Percentiles rank a stretch among this genome's conserved stretches.
These are phyloP conservation scores for Karalla daura DNA, from an alignment of 2,797 vertebrate genomes.

Conservation along the genomic window DNA sequence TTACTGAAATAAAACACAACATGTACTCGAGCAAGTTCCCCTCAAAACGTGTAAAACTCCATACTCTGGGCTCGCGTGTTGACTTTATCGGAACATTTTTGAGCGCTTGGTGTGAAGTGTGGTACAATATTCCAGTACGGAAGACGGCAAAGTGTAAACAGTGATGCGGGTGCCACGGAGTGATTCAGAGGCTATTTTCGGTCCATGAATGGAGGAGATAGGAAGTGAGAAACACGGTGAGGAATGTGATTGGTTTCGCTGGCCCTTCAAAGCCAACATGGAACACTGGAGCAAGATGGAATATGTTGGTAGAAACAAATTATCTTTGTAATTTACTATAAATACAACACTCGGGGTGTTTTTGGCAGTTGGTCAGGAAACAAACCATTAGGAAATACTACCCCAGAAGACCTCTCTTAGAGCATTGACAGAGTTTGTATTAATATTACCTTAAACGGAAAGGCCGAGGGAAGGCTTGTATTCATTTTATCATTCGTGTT, in stretches of 20 bases:
- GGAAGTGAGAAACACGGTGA: slow-evolving; percentile 64
- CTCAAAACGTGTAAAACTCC: slow-evolving; percentile 31
- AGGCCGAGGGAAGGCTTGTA: slow-evolving; percentile 18
- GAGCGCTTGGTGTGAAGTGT: slow-evolving; percentile 60
- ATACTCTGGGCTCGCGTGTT: slow-evolving; percentile 66
- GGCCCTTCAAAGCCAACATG: slow-evolving; percentile 53
- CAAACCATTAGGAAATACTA: slow-evolving; percentile 57
- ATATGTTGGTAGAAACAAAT: slow-evolving; percentile 57
- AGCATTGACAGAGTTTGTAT: slow-evolving; percentile 25
- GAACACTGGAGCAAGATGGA: slow-evolving; percentile 50
- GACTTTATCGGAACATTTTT: slow-evolving; percentile 80
- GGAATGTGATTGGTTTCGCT: slow-evolving; percentile 69
- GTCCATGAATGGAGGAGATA: slow-evolving; percentile 61
- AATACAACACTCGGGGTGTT: slow-evolving; percentile 52
- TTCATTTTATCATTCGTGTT: slow-evolving; percentile 6
- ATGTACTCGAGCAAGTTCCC: slow-evolving; percentile 62
- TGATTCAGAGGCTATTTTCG: slow-evolving; percentile 77
- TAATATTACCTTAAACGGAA: slow-evolving; percentile 44
- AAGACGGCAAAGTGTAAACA: slow-evolving; percentile 74
- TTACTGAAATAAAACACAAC: slow-evolving; percentile 72
- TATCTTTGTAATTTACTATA: slow-evolving; percentile 68
- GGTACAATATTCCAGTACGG: slow-evolving; percentile 79
- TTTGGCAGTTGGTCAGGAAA: slow-evolving; percentile 63
- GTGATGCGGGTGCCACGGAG: slow-evolving; percentile 51
- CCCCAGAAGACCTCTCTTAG: slow-evolving; percentile 44